Evolutionary conservation across 1,140 invertebrate genomes (phyloP).

Genomic region (Paraescarpia echinospica): DNA sequence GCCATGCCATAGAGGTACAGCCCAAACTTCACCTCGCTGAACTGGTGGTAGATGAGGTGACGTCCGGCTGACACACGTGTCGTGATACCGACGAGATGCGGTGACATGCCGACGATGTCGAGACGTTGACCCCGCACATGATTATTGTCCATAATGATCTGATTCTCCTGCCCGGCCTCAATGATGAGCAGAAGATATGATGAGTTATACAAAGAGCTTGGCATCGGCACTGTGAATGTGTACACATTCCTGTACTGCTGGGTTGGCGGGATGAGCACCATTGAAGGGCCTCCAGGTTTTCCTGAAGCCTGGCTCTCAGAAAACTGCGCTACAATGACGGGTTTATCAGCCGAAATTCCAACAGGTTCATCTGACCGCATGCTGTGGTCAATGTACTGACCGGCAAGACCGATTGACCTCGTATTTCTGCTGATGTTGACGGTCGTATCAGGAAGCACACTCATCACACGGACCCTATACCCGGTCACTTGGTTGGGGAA

Average conservation of each 20-base stretch:
- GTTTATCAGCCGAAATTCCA: background rate
- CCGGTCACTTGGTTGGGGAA: background rate
- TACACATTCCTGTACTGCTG: conserved; percentile 3
- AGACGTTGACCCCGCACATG: background rate
- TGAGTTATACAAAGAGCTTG: background rate
- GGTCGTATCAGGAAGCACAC: background rate
- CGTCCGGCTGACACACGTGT: background rate
- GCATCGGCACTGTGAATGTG: conserved; percentile 1
- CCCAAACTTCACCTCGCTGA: conserved; percentile 8
- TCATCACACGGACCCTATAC: background rate
- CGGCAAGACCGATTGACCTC: background rate
- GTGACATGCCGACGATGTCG: background rate
- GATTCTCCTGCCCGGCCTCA: background rate
- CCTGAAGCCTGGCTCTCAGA: background rate
- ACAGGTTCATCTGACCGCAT: background rate
- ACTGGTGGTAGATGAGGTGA: background rate
- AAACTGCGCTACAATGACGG: conserved; percentile 8
- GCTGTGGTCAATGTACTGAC: background rate
- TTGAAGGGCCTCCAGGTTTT: conserved; percentile 9
- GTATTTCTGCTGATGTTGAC: background rate
- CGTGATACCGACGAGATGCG: background rate
- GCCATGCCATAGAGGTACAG: conserved; percentile 8
- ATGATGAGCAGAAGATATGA: background rate
- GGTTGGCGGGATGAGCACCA: background rate
- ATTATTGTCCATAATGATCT: background rate